Percentiles rank a stretch among this genome's conserved stretches.
Evolutionary conservation across 2,797 vertebrate species (phyloP).

Genomic region (Bradypodion ventrale): DNA sequence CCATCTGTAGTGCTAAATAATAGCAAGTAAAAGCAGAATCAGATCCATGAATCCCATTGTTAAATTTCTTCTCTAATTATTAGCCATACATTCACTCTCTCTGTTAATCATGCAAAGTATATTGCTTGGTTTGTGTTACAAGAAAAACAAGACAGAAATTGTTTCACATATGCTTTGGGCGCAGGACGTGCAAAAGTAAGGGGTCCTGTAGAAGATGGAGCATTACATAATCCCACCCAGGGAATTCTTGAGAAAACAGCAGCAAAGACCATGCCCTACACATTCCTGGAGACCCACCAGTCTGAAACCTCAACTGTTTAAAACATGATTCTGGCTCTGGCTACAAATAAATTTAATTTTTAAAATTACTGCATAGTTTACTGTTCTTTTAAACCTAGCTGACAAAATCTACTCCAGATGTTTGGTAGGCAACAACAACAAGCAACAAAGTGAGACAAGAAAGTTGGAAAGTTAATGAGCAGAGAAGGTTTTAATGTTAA

Average conservation of each 20-base stretch:
- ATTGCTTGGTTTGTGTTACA: conserved; percentile 6
- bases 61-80: conserved; percentile 10
- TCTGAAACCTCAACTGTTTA: conserved; percentile 53
- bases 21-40: not conserved
- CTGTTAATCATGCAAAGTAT: conserved; percentile 24
- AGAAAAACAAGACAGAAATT: not conserved
- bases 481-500: conserved; percentile 29
- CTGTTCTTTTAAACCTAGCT: conserved; percentile 60
- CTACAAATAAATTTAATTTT: conserved; percentile 71
- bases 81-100: not conserved
- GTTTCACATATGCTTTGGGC: conserved; percentile 32
- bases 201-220: conserved; percentile 31
- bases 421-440: conserved; percentile 58
- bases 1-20: no score
- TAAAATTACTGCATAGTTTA: conserved; percentile 60
- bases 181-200: conserved; percentile 45
- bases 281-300: conserved; percentile 56
- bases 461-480: conserved; percentile 33
- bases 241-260: conserved; percentile 58
- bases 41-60: not conserved
- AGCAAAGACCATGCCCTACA: conserved; percentile 30
- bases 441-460: conserved; percentile 34
- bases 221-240: conserved; percentile 51
- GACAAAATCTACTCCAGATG: conserved; percentile 67
- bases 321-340: conserved; percentile 61